phyloP scores from a whole-genome alignment of 2,888 invertebrate species.

The Lasioglossum zephyrum region DNA sequence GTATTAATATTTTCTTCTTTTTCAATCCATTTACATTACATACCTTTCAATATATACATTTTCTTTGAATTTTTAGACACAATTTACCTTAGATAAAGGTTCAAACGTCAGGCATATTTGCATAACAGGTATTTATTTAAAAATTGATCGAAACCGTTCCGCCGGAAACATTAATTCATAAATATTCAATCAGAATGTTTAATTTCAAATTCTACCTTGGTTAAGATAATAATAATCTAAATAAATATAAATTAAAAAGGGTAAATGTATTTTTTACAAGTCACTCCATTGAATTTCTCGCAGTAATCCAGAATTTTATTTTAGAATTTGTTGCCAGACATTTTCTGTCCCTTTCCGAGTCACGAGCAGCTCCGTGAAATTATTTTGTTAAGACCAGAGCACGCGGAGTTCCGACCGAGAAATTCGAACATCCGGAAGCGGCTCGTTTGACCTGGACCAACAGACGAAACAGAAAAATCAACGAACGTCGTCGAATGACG shows the following conservation, averaged over 20 bases:
- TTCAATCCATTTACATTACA: no score
- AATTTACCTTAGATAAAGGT: no score
- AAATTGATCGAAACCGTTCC: no score
- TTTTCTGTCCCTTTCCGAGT: no score
- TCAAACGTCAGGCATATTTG: no score
- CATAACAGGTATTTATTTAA: no score
- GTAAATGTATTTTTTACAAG: no score
- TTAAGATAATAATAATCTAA: background rate
- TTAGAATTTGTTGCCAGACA: background rate
- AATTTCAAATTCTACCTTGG: no score
- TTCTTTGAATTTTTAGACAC: no score
- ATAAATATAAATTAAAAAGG: background rate
- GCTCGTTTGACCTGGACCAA: background rate
- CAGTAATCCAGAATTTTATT: background rate
- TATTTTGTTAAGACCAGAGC: background rate
- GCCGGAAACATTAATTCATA: no score
- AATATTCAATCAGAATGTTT: background rate
- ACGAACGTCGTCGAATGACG: background rate
- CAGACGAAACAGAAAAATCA: slow-evolving; percentile 17
- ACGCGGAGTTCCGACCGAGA: background rate
- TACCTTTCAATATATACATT: no score
- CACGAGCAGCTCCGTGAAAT: background rate
- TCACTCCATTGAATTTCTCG: background rate
- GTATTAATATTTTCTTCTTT: no score
- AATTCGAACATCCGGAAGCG: slow-evolving; percentile 7